These are phyloP conservation scores for Eleginops maclovinus DNA, from an alignment of 2,113 vertebrate species.

Conservation along the genomic window DNA sequence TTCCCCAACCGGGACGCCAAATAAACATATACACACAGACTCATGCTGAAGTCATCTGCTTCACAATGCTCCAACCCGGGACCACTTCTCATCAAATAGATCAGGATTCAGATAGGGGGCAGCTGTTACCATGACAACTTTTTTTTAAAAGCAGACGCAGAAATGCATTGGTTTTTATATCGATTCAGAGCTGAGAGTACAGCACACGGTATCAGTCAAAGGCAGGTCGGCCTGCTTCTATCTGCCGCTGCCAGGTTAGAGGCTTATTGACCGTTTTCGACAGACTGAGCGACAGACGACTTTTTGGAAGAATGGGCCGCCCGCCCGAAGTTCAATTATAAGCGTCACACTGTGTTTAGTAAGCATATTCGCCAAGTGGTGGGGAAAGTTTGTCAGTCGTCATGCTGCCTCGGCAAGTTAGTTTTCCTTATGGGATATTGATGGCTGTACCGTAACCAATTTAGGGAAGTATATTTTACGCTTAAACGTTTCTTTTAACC, in stretches of 20 bases:
- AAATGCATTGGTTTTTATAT: slow-evolving; percentile 45
- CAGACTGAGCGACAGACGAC: slow-evolving; percentile 73
- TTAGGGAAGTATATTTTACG: slow-evolving; percentile 26
- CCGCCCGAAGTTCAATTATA: slow-evolving; percentile 79
- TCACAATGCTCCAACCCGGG: slow-evolving; percentile 16
- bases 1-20: slow-evolving; percentile 34
- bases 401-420: slow-evolving; percentile 63
- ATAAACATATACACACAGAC: slow-evolving; percentile 17
- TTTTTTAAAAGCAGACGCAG: slow-evolving; percentile 7
- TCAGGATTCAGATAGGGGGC: slow-evolving; percentile 39
- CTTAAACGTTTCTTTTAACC: slow-evolving; percentile 52
- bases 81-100: slow-evolving; percentile 42
- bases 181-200: slow-evolving; percentile 42
- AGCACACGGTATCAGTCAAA: slow-evolving; percentile 51
- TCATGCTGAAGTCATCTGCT: not conserved
- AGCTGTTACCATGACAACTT: slow-evolving; percentile 65
- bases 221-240: slow-evolving; percentile 41
- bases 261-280: slow-evolving; percentile 73
- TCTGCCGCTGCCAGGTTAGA: slow-evolving; percentile 62
- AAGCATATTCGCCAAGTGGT: slow-evolving; percentile 67
- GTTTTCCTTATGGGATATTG: slow-evolving; percentile 60
- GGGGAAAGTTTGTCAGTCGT: slow-evolving; percentile 45
- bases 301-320: slow-evolving; percentile 62
- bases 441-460: slow-evolving; percentile 21
- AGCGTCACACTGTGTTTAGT: slow-evolving; percentile 63